A percentile compares a stretch with the other conserved stretches of the same genome.
Evolutionary conservation across 1,140 invertebrate genomes (phyloP).

Genomic region (Pollicipes pollicipes): DNA sequence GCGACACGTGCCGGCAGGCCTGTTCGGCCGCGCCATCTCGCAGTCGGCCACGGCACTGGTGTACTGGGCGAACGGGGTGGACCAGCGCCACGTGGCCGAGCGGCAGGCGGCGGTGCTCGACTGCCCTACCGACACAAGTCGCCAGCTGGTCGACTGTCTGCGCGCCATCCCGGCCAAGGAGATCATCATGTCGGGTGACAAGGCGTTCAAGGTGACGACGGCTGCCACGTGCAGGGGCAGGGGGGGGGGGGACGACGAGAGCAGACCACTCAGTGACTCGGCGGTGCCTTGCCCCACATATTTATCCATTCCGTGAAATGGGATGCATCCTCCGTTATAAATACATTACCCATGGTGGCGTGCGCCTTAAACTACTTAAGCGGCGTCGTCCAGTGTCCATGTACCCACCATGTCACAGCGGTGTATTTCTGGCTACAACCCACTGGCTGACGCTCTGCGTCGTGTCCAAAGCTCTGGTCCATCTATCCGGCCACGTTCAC

Average conservation of each 20-base stretch:
- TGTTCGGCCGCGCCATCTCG: constrained; percentile 24
- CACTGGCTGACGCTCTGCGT: too few relatives aligned
- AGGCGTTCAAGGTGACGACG: background rate
- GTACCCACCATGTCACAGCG: too few relatives aligned
- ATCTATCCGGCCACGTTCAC: constrained; percentile 12
- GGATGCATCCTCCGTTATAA: too few relatives aligned
- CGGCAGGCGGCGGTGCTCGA: background rate
- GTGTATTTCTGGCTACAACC: too few relatives aligned
- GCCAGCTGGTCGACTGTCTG: constrained; percentile 16
- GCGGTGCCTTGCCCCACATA: too few relatives aligned
- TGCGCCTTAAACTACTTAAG: too few relatives aligned
- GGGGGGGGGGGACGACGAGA: background rate
- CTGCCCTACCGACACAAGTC: background rate
- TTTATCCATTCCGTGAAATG: too few relatives aligned
- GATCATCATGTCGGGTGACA: background rate
- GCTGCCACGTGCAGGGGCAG: too few relatives aligned
- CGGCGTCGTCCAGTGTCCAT: too few relatives aligned
- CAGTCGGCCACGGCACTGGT: constrained; percentile 24
- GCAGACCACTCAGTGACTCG: background rate
- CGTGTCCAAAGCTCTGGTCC: constrained; percentile 1
- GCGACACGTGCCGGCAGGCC: constrained; percentile 15
- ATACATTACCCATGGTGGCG: too few relatives aligned
- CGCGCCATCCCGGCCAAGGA: constrained; percentile 8
- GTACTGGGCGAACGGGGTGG: constrained; percentile 22
- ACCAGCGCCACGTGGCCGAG: constrained; percentile 13